These are phyloP conservation scores for Forbesichthys papilliferus DNA, from an alignment of 2,113 vertebrate genomes.

Conservation along the genomic window DNA sequence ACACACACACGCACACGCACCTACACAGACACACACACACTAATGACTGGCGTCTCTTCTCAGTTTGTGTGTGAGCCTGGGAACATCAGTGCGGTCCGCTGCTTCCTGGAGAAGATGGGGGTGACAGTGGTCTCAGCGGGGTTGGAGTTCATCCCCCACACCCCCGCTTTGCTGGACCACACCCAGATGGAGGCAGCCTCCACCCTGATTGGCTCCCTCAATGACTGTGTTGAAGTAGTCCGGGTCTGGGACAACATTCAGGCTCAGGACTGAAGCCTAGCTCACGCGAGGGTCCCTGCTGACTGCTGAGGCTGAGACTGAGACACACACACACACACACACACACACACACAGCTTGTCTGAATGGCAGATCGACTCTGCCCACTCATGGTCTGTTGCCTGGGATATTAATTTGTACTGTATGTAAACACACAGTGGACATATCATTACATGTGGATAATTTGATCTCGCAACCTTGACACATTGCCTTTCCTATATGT, in stretches of 20 bases:
- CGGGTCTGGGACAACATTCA: constrained; percentile 87
- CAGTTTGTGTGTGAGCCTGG: constrained; percentile 83
- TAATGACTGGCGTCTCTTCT: constrained; percentile 4
- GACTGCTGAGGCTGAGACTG: too few species aligned
- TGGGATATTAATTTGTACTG: not conserved
- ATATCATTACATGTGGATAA: not conserved
- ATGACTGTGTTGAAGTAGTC: constrained; percentile 76
- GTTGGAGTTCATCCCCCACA: constrained; percentile 79
- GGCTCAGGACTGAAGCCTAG: constrained; percentile 29
- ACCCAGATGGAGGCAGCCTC: constrained; percentile 74
- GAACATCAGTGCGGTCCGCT: constrained; percentile 72
- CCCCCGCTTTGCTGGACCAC: constrained; percentile 61
- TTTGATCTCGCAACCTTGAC: not conserved
- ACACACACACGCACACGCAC: not conserved
- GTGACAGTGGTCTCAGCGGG: constrained; percentile 70
- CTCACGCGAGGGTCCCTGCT: not conserved
- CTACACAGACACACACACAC: not conserved
- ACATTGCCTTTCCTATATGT: too few species aligned
- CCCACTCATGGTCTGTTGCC: too few species aligned
- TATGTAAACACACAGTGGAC: not conserved
- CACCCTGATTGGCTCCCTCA: constrained; percentile 76
- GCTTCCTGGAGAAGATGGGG: constrained; percentile 75
- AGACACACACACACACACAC: not conserved
- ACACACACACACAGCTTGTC: not conserved
- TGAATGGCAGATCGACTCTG: too few species aligned